Percentiles rank a stretch among this genome's conserved stretches.
Conservation (phyloP, 2,797 vertebrate species). For the Gymnodraco acuticeps region DNA sequence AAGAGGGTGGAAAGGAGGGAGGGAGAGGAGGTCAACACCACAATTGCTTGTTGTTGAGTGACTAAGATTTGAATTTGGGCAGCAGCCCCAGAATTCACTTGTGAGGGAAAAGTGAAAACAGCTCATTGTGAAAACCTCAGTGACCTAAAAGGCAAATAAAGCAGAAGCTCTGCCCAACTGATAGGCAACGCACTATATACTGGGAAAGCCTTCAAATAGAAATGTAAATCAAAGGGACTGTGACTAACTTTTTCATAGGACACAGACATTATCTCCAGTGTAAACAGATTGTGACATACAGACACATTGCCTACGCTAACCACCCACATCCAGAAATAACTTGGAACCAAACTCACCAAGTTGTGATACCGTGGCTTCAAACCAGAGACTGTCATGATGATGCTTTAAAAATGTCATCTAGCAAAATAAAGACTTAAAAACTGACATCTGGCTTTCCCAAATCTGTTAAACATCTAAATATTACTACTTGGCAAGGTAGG, state of each 20-base stretch:
- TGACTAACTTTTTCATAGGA: constrained; percentile 37
- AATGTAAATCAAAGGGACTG: constrained; percentile 28
- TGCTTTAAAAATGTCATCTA: constrained; percentile 29
- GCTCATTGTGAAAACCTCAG: constrained; percentile 59
- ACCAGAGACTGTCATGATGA: constrained; percentile 2
- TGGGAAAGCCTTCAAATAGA: constrained; percentile 15
- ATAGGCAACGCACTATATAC: constrained; percentile 11
- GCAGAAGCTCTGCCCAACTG: constrained; percentile 18
- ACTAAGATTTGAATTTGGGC: constrained; percentile 65
- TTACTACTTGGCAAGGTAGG: neutral
- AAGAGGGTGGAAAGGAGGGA: constrained; percentile 9
- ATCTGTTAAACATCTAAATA: constrained; percentile 6
- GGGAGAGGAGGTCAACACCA: constrained; percentile 62
- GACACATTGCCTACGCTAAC: constrained; percentile 16
- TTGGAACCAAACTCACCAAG: constrained; percentile 24
- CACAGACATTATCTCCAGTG: constrained; percentile 37
- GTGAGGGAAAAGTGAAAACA: constrained; percentile 56
- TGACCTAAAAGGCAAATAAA: constrained; percentile 36
- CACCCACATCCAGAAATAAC: constrained; percentile 39
- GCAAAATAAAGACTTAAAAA: constrained; percentile 8
- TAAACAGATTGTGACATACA: constrained; percentile 20
- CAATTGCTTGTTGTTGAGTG: constrained; percentile 66
- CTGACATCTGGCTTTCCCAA: constrained; percentile 7
- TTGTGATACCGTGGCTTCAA: constrained; percentile 24
- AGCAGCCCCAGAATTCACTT: constrained; percentile 53